Percentiles rank a stretch among this genome's conserved stretches.
Conservation (phyloP, 2,797 vertebrate species). For the Channallabes apus region DNA sequence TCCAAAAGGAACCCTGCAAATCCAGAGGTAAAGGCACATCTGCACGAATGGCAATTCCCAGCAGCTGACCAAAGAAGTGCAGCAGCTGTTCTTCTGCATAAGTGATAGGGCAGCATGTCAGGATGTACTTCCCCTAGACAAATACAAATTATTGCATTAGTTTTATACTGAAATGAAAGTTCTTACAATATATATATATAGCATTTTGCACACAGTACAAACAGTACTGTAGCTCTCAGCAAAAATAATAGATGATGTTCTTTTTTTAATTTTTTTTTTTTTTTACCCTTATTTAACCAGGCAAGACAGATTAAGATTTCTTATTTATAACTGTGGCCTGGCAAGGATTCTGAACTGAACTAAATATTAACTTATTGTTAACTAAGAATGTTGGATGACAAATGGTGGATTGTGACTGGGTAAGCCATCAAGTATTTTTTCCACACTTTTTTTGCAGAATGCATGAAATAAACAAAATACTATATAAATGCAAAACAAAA, state of each 20-base stretch:
- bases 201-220: neutral
- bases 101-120: constrained; percentile 91
- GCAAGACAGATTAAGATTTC: too few species aligned
- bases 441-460: too few species aligned
- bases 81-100: constrained; percentile 94
- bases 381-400: too few species aligned
- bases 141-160: neutral
- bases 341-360: neutral
- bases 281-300: too few species aligned
- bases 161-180: neutral
- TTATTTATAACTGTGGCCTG: too few species aligned
- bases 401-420: neutral
- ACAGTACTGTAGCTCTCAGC: neutral
- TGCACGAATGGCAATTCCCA: constrained; percentile 93
- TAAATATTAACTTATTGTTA: neutral
- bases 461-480: too few species aligned
- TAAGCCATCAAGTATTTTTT: neutral
- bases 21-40: constrained; percentile 95
- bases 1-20: constrained; percentile 94
- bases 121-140: constrained; percentile 89
- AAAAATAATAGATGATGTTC: neutral
- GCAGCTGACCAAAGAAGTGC: constrained; percentile 93
- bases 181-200: neutral
- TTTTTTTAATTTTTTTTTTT: too few species aligned
- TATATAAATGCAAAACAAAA: too few species aligned